Percentiles rank a stretch among this genome's conserved stretches.
Conservation (phyloP, 2,113 vertebrate species). For the Apodemus speciosus region DNA sequence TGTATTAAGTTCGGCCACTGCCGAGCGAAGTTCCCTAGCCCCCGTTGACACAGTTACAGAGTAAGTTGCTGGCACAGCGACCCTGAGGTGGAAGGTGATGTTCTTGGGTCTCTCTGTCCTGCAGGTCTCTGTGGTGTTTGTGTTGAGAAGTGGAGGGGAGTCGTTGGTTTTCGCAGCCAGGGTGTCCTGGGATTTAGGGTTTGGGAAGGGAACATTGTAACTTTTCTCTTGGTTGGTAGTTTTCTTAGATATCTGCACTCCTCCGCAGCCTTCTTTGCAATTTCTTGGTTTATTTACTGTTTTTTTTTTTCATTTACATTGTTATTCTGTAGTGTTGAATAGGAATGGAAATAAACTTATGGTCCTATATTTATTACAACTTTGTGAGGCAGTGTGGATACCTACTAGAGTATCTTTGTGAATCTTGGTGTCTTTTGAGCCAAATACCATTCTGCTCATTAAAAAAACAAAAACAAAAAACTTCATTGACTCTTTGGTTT, state of each 20-base stretch:
- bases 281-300: neutral
- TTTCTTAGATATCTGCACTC: neutral
- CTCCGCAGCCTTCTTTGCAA: neutral
- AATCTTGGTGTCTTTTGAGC: neutral
- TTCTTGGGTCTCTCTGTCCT: neutral
- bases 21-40: neutral
- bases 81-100: neutral
- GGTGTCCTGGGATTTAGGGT: neutral
- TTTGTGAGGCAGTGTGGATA: neutral
- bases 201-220: neutral
- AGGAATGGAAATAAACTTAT: neutral
- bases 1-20: neutral
- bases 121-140: neutral
- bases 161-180: neutral
- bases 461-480: neutral
- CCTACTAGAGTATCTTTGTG: neutral
- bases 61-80: neutral
- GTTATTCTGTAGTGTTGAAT: neutral
- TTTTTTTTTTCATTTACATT: neutral
- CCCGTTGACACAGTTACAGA: neutral
- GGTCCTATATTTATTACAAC: neutral
- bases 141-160: neutral
- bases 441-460: neutral
- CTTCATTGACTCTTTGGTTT: neutral
- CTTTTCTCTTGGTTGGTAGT: neutral